Evolutionary conservation across 2,888 invertebrate genomes (phyloP).

Genomic region (Theretra japonica): DNA sequence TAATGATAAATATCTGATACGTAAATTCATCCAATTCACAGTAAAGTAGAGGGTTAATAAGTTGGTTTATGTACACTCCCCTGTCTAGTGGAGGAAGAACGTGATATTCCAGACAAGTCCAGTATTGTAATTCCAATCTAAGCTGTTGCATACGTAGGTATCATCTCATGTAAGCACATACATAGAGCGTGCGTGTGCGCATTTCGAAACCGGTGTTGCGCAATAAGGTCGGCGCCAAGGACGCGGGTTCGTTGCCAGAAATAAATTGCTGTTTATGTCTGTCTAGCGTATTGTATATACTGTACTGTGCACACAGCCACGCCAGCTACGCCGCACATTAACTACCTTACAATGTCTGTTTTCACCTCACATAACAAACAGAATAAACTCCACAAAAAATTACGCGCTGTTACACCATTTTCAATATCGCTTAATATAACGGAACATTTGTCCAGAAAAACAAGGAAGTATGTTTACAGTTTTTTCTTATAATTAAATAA

Average conservation of each 20-base stretch:
- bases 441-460: too few relatives aligned
- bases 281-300: slow-evolving; percentile 65
- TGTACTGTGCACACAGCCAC: neutral
- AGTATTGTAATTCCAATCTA: slow-evolving; percentile 4
- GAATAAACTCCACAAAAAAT: neutral
- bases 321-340: neutral
- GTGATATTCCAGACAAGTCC: neutral
- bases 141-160: slow-evolving; percentile 29
- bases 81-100: neutral
- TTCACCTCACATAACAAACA: neutral
- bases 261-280: slow-evolving; percentile 80
- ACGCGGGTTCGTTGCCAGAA: slow-evolving; percentile 83
- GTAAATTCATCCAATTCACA: too few relatives aligned
- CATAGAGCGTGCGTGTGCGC: slow-evolving; percentile 67
- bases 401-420: neutral
- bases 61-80: neutral
- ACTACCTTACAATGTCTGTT: neutral
- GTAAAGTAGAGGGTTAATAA: too few relatives aligned
- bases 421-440: neutral
- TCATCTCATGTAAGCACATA: slow-evolving; percentile 39
- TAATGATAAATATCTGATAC: too few relatives aligned
- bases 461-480: too few relatives aligned
- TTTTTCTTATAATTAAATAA: too few relatives aligned
- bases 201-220: slow-evolving; percentile 82
- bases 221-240: slow-evolving; percentile 84